Evolutionary conservation across 1,140 invertebrate genomes (phyloP).

Genomic region (Meteorus sp.): DNA sequence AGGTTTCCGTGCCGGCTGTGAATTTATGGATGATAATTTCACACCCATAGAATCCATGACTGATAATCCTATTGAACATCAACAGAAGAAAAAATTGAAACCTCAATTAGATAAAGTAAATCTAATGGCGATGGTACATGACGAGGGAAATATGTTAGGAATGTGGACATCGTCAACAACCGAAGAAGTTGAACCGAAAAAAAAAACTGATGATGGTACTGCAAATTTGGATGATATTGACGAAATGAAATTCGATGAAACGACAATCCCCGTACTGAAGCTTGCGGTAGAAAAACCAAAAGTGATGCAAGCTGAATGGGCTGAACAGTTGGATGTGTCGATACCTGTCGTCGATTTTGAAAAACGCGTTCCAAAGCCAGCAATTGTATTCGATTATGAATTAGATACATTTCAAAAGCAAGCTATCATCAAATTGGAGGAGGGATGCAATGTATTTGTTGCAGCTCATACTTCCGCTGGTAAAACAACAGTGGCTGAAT

Average conservation of each 20-base stretch:
- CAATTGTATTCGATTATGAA: constrained; percentile 88
- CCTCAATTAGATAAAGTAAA: constrained; percentile 31
- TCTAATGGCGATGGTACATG: constrained; percentile 37
- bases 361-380: constrained; percentile 81
- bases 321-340: constrained; percentile 80
- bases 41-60: constrained; percentile 43
- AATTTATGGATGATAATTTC: constrained; percentile 59
- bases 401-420: constrained; percentile 97
- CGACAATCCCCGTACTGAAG: constrained; percentile 59
- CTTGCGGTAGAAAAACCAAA: constrained; percentile 51
- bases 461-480: constrained; percentile 99
- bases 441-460: constrained; percentile 95
- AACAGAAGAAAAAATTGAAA: constrained; percentile 14
- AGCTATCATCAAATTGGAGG: constrained; percentile 92
- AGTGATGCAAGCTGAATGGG: constrained; percentile 71
- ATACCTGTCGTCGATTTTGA: constrained; percentile 81
- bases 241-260: constrained; percentile 43
- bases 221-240: constrained; percentile 41
- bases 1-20: constrained; percentile 65
- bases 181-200: neutral
- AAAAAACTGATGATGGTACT: constrained; percentile 25
- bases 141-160: constrained; percentile 32
- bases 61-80: constrained; percentile 7
- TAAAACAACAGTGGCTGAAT: constrained; percentile 99
- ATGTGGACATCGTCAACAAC: constrained; percentile 24